Evolutionary conservation across 2,797 vertebrate genomes (phyloP).

Genomic region (Phataginus tetradactyla): DNA sequence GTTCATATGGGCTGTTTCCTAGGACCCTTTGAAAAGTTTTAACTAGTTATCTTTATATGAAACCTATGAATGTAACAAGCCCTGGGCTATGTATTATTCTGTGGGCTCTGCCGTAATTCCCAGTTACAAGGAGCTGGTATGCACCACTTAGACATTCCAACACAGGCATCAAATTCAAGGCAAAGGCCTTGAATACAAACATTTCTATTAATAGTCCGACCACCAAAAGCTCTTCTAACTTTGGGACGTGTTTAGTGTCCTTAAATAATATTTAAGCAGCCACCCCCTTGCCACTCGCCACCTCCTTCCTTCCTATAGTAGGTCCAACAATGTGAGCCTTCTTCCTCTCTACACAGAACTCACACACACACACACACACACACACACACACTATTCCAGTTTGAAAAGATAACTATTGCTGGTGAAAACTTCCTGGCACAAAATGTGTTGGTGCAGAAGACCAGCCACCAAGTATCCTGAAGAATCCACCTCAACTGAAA

Average conservation of each 20-base stretch:
- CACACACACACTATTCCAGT: neutral
- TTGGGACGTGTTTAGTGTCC: neutral
- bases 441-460: neutral
- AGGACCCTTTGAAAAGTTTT: slow-evolving; percentile 54
- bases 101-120: neutral
- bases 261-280: neutral
- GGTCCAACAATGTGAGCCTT: neutral
- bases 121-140: slow-evolving; percentile 2
- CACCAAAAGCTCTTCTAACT: neutral
- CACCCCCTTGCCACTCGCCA: neutral
- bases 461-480: neutral
- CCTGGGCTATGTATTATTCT: slow-evolving; percentile 37
- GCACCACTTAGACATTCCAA: neutral
- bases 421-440: neutral
- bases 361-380: neutral
- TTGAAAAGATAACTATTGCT: slow-evolving; percentile 19
- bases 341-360: neutral
- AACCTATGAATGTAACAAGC: slow-evolving; percentile 36
- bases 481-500: neutral
- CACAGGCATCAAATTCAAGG: neutral
- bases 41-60: slow-evolving; percentile 55
- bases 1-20: slow-evolving; percentile 41
- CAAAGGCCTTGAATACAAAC: neutral
- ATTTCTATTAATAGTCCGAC: neutral
- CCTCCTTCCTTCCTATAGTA: neutral